These are phyloP conservation scores for Drosophila nigritarsus DNA, from an alignment of 2,888 invertebrate species.

Conservation along the genomic window DNA sequence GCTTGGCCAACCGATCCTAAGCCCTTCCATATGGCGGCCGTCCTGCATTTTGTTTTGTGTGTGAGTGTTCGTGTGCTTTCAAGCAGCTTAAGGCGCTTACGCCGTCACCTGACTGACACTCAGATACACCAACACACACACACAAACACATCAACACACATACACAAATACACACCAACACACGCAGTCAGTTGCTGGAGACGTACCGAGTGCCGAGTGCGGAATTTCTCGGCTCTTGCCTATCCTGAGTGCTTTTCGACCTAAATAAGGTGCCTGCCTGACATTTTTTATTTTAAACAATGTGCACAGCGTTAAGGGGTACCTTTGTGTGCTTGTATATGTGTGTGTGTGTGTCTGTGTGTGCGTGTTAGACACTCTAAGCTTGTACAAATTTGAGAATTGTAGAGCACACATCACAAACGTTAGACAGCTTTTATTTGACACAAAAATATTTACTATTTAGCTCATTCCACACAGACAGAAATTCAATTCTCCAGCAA, in stretches of 20 bases:
- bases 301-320: constrained; percentile 31
- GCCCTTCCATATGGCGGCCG: constrained; percentile 43
- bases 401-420: constrained; percentile 30
- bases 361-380: constrained; percentile 5
- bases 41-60: constrained; percentile 13
- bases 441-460: constrained; percentile 38
- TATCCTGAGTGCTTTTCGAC: constrained; percentile 74
- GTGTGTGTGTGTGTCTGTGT: constrained; percentile 15
- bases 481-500: neutral
- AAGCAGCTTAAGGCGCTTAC: constrained; percentile 75
- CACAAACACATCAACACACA: constrained; percentile 32
- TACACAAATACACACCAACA: constrained; percentile 19
- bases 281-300: constrained; percentile 57
- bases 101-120: constrained; percentile 71
- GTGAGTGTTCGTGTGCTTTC: constrained; percentile 36
- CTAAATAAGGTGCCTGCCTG: constrained; percentile 58
- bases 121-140: constrained; percentile 18
- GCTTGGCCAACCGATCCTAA: constrained; percentile 10
- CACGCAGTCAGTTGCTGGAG: constrained; percentile 2
- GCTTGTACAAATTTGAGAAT: constrained; percentile 43
- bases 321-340: neutral
- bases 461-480: neutral
- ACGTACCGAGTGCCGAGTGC: constrained; percentile 20
- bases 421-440: constrained; percentile 33
- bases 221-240: constrained; percentile 50